phyloP scores from a whole-genome alignment of 2,888 invertebrate genomes.

The Lasioglossum vierecki region DNA sequence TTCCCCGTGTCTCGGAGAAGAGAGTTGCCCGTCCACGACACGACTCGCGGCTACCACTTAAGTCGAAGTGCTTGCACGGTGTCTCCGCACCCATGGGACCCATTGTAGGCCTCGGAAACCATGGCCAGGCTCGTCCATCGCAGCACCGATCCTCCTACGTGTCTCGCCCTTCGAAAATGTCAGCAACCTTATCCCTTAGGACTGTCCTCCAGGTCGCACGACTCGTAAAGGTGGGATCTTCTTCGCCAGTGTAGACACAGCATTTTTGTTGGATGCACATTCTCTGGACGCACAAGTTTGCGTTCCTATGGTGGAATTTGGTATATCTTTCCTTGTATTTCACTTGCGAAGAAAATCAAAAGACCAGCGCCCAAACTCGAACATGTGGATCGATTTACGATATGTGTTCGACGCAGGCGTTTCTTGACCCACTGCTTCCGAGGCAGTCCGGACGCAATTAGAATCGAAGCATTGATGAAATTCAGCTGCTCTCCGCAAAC shows the following conservation, averaged over 20 bases:
- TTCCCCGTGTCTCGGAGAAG: conserved; percentile 57
- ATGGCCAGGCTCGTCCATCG: conserved; percentile 17
- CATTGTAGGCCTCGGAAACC: conserved; percentile 50
- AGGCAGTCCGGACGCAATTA: background rate
- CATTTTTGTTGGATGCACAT: no score
- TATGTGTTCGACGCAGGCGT: no score
- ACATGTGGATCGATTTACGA: no score
- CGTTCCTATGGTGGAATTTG: no score
- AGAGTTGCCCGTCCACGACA: conserved; percentile 26
- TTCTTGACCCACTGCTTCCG: no score
- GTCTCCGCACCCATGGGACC: conserved; percentile 50
- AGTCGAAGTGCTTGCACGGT: conserved; percentile 57
- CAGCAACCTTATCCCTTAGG: background rate
- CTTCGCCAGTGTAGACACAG: no score
- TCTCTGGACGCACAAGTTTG: no score
- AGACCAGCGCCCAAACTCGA: no score
- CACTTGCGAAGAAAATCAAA: no score
- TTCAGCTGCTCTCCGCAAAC: background rate
- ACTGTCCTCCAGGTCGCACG: background rate
- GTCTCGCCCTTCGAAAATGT: background rate
- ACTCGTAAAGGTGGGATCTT: no score
- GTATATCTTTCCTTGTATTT: no score
- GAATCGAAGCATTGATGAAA: background rate
- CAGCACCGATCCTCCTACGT: conserved; percentile 31
- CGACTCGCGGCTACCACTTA: conserved; percentile 53